phyloP scores from a whole-genome alignment of 2,797 vertebrate genomes.

The Tapirus indicus region DNA sequence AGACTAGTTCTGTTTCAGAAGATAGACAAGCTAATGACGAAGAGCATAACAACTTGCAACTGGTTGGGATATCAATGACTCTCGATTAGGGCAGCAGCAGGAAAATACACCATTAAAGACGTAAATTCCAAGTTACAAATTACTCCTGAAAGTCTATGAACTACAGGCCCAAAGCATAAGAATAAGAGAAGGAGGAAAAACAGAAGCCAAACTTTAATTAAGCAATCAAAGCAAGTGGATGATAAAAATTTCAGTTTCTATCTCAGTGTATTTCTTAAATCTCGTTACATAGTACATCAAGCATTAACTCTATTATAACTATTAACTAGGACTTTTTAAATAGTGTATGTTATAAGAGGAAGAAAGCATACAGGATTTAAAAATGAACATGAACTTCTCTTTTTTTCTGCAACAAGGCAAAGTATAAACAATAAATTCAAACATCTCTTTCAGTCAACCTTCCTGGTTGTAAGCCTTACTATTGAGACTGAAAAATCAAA shows the following conservation, averaged over 20 bases:
- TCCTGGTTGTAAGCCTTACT: not conserved
- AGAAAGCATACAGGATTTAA: not conserved
- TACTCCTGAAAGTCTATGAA: slow-evolving; percentile 44
- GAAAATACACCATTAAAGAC: not conserved
- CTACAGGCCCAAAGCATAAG: not conserved
- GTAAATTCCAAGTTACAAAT: slow-evolving; percentile 43
- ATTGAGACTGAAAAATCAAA: not conserved
- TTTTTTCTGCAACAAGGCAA: slow-evolving; percentile 11
- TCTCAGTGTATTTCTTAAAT: slow-evolving; percentile 16
- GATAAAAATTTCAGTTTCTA: slow-evolving; percentile 36
- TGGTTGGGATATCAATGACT: not conserved
- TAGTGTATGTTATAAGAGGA: not conserved
- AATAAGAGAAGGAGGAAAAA: not conserved
- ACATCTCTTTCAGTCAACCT: not conserved
- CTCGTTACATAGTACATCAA: not conserved
- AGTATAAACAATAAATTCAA: slow-evolving; percentile 32
- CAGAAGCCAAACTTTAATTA: not conserved
- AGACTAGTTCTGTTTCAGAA: slow-evolving; percentile 35
- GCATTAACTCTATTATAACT: not conserved
- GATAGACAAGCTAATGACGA: not conserved
- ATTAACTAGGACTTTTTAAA: slow-evolving; percentile 27
- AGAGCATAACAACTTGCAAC: slow-evolving; percentile 15
- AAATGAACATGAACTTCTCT: slow-evolving; percentile 40
- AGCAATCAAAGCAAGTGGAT: slow-evolving; percentile 42
- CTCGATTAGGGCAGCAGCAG: not conserved